A percentile compares a stretch with the other conserved stretches of the same genome.
phyloP scores from a whole-genome alignment of 1,140 invertebrate species.

The Magallana angulata region DNA sequence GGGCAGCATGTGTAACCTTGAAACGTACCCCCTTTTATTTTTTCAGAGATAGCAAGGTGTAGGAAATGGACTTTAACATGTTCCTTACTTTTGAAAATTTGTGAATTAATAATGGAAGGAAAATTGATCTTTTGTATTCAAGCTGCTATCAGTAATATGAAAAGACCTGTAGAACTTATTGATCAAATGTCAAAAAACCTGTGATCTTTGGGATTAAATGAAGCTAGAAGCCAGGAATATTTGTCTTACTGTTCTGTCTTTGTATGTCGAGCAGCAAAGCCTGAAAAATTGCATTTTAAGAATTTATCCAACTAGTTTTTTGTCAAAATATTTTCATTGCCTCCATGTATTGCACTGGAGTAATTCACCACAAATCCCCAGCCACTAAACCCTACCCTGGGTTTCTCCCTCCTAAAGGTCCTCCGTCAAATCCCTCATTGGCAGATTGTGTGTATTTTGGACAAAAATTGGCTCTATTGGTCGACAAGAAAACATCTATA shows the following conservation, averaged over 20 bases:
- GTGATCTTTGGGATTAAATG: not conserved
- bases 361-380: slow-evolving; percentile 1
- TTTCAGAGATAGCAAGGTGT: too few species aligned
- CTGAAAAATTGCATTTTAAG: slow-evolving; percentile 33
- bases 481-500: not conserved
- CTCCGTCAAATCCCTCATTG: not conserved
- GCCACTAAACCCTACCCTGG: not conserved
- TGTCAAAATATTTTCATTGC: slow-evolving; percentile 28
- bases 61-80: not conserved
- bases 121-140: not conserved
- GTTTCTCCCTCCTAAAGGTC: not conserved
- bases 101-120: not conserved
- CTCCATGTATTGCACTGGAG: slow-evolving; percentile 4
- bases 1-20: too few species aligned
- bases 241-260: not conserved
- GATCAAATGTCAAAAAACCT: slow-evolving; percentile 21
- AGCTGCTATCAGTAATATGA: slow-evolving; percentile 2
- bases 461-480: not conserved
- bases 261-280: not conserved
- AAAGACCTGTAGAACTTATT: not conserved
- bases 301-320: slow-evolving; percentile 28
- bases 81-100: slow-evolving; percentile 1
- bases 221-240: not conserved
- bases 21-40: too few species aligned
- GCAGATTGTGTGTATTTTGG: not conserved